Evolutionary conservation across 2,113 vertebrate species (phyloP), one percentile per base, ranked within the genome.

Genomic region (Nothobranchius furzeri): DNA sequence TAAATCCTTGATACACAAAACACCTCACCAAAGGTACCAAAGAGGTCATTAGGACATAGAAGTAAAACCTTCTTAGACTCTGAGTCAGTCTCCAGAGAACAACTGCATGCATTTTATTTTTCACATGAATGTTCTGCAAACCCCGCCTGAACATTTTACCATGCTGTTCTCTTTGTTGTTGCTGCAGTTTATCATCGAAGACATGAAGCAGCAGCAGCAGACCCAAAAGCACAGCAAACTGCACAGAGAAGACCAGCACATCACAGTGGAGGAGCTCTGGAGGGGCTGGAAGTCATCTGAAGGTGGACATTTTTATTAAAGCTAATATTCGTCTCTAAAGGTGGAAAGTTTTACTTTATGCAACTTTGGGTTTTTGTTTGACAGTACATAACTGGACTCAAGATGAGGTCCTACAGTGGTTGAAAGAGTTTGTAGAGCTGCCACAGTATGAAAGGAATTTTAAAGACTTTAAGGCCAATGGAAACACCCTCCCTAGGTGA

Each of bases 211-310:
- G 68, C 95, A 96, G 68, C 96, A 97, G 65, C 92, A 92, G 83
- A 90, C 95, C 45, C 95, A 97, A 88, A 98, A 98, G 75, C 96
- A 98, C 60, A 98, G 90, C 82, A 93, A 96, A 70, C 86, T 99
- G 60, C 97, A 99, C 86, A 93, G 94, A 83, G 96, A 99, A 87
- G 97, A 99, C 81, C 96, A 98, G 51, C 96, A 98, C 74, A 98
- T 99, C 81, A 99, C 96, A 7, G 89, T 99, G 75, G 96, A 97
- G 88, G 97, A 99, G 85, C 91, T 99, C 42, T 99, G 97, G 97
- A 96, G 91, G 76, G 92, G 93, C 15, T 99, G 97, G 97, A 99
- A 98, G 85, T 95, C 93, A 0, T 99, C 97, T 43, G 95, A 97
- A 94, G 97, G 96, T 98, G 74, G 65, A 83, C 73, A 15, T 60